Evolutionary conservation across 2,113 vertebrate genomes (phyloP).

Genomic region (Panthera tigris): DNA sequence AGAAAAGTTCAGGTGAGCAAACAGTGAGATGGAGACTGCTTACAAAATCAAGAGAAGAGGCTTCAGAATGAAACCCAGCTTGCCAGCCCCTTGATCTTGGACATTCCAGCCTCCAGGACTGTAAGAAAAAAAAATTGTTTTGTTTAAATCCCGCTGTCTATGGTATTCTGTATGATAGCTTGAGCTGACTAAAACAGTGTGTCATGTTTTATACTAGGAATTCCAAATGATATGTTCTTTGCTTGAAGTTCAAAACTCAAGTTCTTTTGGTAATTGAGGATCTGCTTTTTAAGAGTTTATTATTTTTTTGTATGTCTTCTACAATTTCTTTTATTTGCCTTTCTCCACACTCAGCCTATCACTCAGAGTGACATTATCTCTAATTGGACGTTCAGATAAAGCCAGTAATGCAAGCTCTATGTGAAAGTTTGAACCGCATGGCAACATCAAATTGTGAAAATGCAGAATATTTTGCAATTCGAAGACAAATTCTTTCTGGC

Average conservation of each 20-base stretch:
- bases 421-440: background rate
- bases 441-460: background rate
- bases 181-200: background rate
- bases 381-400: background rate
- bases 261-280: background rate
- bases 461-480: background rate
- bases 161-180: background rate
- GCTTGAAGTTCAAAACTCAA: background rate
- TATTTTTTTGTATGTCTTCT: background rate
- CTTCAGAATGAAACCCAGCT: background rate
- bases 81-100: background rate
- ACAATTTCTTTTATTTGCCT: background rate
- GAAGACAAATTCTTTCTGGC: background rate
- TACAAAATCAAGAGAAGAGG: background rate
- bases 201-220: background rate
- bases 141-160: background rate
- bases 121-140: background rate
- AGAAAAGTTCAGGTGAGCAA: background rate
- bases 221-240: background rate
- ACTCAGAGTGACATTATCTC: background rate
- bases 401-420: background rate
- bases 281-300: background rate
- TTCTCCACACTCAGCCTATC: background rate
- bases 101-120: background rate
- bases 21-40: background rate